Evolutionary conservation across 2,113 vertebrate genomes (phyloP).

Genomic region (Tachuris rubrigastra): DNA sequence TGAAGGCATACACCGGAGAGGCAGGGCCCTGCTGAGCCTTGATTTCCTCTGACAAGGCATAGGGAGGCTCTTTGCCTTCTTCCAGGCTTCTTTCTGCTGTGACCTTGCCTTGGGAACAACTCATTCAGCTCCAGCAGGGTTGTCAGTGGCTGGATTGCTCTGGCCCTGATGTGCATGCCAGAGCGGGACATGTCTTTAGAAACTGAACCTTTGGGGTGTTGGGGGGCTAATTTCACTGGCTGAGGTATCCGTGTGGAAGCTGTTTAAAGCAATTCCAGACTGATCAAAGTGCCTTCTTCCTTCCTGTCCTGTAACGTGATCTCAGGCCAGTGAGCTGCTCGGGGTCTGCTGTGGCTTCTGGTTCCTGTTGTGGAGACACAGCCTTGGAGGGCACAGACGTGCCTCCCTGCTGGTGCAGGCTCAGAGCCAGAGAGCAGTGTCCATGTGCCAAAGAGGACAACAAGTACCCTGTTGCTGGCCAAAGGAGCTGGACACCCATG

Average conservation of each 20-base stretch:
- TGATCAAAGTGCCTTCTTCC: conserved; percentile 70
- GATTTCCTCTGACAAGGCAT: neutral
- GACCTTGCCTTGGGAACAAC: neutral
- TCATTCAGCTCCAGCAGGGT: fast-evolving
- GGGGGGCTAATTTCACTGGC: conserved; percentile 67
- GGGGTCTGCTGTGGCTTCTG: conserved; percentile 57
- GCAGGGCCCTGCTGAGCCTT: neutral
- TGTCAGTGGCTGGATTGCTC: fast-evolving
- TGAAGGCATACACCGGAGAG: neutral
- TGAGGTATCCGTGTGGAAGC: conserved; percentile 16
- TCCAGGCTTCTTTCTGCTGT: neutral
- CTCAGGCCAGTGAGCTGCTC: conserved; percentile 16
- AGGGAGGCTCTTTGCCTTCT: neutral
- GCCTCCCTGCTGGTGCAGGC: neutral
- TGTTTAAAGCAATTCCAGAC: conserved; percentile 45
- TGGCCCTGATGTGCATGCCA: neutral
- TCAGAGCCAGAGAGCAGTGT: fast-evolving
- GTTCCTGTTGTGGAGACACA: conserved; percentile 68
- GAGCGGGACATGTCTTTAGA: conserved; percentile 53
- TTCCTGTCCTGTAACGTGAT: conserved; percentile 74
- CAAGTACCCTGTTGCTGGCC: neutral
- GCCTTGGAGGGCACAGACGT: neutral
- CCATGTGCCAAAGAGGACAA: neutral
- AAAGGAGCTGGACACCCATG: neutral
- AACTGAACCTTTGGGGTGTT: conserved; percentile 31